phyloP scores from a whole-genome alignment of 2,113 vertebrate genomes.

The Xiphophorus maculatus region DNA sequence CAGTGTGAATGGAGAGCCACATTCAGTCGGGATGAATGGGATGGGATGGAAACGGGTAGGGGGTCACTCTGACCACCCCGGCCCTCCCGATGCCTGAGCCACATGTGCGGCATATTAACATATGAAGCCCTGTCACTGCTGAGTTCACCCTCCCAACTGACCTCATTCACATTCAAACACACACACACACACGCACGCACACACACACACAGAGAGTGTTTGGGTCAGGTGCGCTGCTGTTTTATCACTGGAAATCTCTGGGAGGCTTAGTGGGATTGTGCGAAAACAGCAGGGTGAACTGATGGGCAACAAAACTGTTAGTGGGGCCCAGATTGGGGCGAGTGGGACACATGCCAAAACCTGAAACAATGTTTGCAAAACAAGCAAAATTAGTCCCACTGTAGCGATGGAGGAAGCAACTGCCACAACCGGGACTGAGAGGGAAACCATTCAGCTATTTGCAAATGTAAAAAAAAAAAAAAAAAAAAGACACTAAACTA shows the following conservation, averaged over 20 bases:
- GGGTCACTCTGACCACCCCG: conserved; percentile 74
- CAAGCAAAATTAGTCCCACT: conserved; percentile 47
- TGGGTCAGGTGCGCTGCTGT: conserved; percentile 66
- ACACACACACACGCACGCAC: conserved; percentile 5
- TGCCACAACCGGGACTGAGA: conserved; percentile 68
- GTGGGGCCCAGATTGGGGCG: conserved; percentile 23
- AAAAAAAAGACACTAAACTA: conserved; percentile 68
- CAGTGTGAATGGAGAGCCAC: conserved; percentile 79
- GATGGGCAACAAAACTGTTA: conserved; percentile 43
- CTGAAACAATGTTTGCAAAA: conserved; percentile 8
- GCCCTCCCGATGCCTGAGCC: conserved; percentile 69
- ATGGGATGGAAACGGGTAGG: conserved; percentile 75
- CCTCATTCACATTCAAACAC: conserved; percentile 61
- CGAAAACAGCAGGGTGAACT: conserved; percentile 34
- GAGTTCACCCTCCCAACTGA: conserved; percentile 68
- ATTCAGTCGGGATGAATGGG: conserved; percentile 78
- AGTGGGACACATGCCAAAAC: conserved; percentile 44
- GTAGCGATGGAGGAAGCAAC: conserved; percentile 59
- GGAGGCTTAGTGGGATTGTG: conserved; percentile 37
- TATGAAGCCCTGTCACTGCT: conserved; percentile 79
- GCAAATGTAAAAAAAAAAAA: conserved; percentile 56
- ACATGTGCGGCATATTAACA: conserved; percentile 82
- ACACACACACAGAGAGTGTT: conserved; percentile 29
- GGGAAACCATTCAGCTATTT: conserved; percentile 68
- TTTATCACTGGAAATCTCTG: conserved; percentile 58